Percentiles rank a stretch among this genome's conserved stretches.
These are phyloP conservation scores for Hypocryptadius cinnamomeus DNA, from an alignment of 2,113 vertebrate genomes.

Conservation along the genomic window DNA sequence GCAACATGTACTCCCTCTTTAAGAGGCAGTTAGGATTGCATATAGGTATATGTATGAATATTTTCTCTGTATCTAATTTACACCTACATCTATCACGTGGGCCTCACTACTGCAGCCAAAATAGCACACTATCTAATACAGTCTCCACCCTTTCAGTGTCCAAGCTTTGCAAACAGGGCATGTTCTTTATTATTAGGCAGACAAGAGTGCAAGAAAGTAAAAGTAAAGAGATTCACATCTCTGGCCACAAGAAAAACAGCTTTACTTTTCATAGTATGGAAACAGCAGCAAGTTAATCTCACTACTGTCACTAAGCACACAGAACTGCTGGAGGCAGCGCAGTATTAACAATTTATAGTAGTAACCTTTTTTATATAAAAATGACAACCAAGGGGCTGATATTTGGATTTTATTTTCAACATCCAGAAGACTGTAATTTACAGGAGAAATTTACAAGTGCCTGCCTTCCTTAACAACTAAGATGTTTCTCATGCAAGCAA, in stretches of 20 bases:
- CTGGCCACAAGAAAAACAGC: background rate
- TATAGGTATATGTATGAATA: background rate
- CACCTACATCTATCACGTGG: background rate
- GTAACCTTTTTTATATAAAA: background rate
- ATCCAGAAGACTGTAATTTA: background rate
- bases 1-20: background rate
- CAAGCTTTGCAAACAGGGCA: background rate
- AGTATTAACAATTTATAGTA: background rate
- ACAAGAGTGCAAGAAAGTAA: background rate
- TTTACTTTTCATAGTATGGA: background rate
- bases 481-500: background rate
- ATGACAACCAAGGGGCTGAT: background rate
- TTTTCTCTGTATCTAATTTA: background rate
- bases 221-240: background rate
- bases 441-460: background rate
- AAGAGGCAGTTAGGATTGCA: background rate
- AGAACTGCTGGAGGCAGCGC: background rate
- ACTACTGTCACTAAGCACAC: background rate
- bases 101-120: background rate
- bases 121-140: background rate
- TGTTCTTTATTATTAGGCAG: background rate
- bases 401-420: background rate
- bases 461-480: background rate
- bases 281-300: background rate
- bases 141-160: background rate